Evolutionary conservation across 1,140 invertebrate genomes (phyloP).

Genomic region (Zaprionus nigranus): DNA sequence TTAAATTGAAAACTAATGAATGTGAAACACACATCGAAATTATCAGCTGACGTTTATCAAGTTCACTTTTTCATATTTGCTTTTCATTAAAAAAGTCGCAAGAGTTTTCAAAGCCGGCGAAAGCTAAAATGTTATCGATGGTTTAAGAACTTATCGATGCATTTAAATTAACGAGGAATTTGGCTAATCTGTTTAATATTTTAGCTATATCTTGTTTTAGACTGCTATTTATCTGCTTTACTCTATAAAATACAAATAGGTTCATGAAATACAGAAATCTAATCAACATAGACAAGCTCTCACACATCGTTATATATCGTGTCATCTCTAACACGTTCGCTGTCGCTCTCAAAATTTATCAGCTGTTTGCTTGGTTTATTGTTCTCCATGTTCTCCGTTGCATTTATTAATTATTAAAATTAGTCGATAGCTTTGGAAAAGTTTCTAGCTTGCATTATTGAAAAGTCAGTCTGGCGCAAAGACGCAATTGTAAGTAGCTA

Average conservation of each 20-base stretch:
- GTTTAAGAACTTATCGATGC: neutral
- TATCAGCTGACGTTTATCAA: neutral
- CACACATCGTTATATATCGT: neutral
- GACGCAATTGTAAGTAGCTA: neutral
- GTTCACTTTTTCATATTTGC: neutral
- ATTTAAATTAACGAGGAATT: neutral
- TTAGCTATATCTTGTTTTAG: neutral
- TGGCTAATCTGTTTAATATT: neutral
- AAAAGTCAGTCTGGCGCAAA: neutral
- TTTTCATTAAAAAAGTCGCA: neutral
- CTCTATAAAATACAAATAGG: neutral
- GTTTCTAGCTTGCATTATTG: neutral
- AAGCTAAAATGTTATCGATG: neutral
- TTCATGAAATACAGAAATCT: neutral
- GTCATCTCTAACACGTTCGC: conserved; percentile 5
- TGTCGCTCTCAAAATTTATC: conserved; percentile 33
- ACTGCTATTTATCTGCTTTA: neutral
- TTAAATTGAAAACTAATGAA: neutral
- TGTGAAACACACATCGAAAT: neutral
- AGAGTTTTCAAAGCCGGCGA: neutral
- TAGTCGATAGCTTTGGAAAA: neutral
- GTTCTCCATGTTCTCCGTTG: neutral
- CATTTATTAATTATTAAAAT: neutral
- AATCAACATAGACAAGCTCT: neutral
- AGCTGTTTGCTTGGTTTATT: conserved; percentile 42